Base-by-base conservation (phyloP, 2,888 invertebrate genomes). In the Machimus rusticus region DNA sequence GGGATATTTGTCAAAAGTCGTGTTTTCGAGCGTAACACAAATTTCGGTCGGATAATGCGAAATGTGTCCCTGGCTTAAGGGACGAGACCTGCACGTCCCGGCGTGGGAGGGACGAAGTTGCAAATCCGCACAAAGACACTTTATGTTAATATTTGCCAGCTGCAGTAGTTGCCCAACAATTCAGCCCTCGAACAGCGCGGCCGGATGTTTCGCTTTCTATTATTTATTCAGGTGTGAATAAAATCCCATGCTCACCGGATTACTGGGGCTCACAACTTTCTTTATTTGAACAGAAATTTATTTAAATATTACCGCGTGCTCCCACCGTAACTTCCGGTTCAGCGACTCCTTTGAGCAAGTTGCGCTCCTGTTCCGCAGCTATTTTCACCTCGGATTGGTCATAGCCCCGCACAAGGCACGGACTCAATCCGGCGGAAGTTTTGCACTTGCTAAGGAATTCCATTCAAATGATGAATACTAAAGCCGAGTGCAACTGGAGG, bases 191-290 rank as follows among this genome's bases (percentile, higher is more conserved):
- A 23, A 57, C 23, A 39, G 39, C 39, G 12, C 2, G 12, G 23
- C 23, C 57, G 66, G 66, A 66, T 66, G 66, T 66, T 66, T 66
- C 66, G 66, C 66, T 66, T 66, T 66, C 66, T 66, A 66, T 43
- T 78, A 78, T 78, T 78, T 78, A 78, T 78, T 78, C 78, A 78
- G 78, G 78, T 78, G 78, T 66, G 78, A 78, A 78, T 78, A 78
- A 43, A 39, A 39, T 78, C 39, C 43, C 43, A 23, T 23, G 43
- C 39, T 78, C 39, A 14, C n/a, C 14, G 43, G 78, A 37, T 39
- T 43, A 39, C 23, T 78, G 43, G 23, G 78, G 78, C 37, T 78
- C 46, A 78, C 23, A 81, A 55, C 55, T 81, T 46, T 81, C 81
- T 81, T 51, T 81, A 81, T 43, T 46, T 81, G 14, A 51, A 81